Evolutionary conservation across 2,888 invertebrate genomes (phyloP).

Genomic region (Emesis russula): DNA sequence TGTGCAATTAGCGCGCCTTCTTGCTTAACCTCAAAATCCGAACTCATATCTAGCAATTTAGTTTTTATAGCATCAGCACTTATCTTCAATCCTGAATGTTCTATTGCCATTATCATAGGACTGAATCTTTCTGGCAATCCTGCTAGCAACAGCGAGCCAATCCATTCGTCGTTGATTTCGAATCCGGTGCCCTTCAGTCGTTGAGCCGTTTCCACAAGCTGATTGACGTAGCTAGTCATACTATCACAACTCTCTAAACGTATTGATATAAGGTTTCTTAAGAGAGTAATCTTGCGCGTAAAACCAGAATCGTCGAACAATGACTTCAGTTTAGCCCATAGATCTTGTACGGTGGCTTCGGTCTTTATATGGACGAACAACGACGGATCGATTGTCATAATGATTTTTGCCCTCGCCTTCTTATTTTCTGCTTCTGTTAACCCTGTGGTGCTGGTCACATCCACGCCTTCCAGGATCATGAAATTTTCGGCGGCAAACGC

Average conservation of each 20-base stretch:
- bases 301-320: constrained; percentile 83
- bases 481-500: constrained; percentile 1
- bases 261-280: constrained; percentile 75
- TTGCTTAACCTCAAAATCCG: neutral
- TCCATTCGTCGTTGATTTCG: constrained; percentile 78
- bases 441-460: neutral
- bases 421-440: constrained; percentile 6
- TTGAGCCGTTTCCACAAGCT: constrained; percentile 77
- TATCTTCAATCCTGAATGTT: constrained; percentile 69
- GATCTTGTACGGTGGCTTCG: constrained; percentile 11
- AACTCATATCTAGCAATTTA: constrained; percentile 71
- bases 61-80: constrained; percentile 77
- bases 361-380: constrained; percentile 63
- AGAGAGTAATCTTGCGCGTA: constrained; percentile 67
- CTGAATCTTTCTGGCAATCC: constrained; percentile 70
- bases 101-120: constrained; percentile 82
- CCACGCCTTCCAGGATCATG: constrained; percentile 16
- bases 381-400: constrained; percentile 21
- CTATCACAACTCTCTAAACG: constrained; percentile 73
- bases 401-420: constrained; percentile 11
- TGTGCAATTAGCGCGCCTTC: constrained; percentile 3
- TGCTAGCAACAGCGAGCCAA: constrained; percentile 71
- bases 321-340: constrained; percentile 73
- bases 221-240: constrained; percentile 79
- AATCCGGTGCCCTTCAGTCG: constrained; percentile 78